These are phyloP conservation scores for Zygogramma bicolorata DNA, from an alignment of 2,888 invertebrate genomes.

Conservation along the genomic window DNA sequence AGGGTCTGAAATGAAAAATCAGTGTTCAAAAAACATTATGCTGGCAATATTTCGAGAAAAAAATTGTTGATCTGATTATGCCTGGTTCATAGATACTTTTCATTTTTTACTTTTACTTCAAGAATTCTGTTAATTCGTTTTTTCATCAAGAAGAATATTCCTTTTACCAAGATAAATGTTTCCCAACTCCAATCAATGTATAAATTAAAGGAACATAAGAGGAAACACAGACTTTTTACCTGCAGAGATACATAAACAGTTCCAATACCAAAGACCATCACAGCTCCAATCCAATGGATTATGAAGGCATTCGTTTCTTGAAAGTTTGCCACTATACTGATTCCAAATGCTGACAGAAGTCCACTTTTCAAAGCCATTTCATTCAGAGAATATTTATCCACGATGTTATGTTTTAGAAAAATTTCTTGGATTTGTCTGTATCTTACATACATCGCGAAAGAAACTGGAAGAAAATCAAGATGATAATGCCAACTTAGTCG, in stretches of 20 bases:
- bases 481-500: constrained; percentile 26
- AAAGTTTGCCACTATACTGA: constrained; percentile 73
- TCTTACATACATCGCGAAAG: constrained; percentile 47
- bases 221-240: constrained; percentile 54
- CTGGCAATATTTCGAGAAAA: no score
- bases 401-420: constrained; percentile 39
- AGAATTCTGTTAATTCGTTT: no score
- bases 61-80: no score
- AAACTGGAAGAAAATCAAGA: constrained; percentile 31
- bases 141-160: no score
- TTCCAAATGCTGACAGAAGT: constrained; percentile 68
- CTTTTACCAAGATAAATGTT: no score
- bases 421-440: constrained; percentile 46
- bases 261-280: constrained; percentile 71
- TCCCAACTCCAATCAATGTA: no score
- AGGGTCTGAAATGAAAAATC: constrained; percentile 41
- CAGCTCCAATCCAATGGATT: constrained; percentile 72
- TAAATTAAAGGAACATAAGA: no score
- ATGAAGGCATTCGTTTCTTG: constrained; percentile 70
- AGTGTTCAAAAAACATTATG: neutral
- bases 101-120: no score
- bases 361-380: constrained; percentile 67
- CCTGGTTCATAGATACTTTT: no score
- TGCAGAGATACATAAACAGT: constrained; percentile 71
- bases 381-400: constrained; percentile 43